Percentiles rank a stretch among this genome's conserved stretches.
These are phyloP conservation scores for Cebidichthys violaceus DNA, from an alignment of 2,113 vertebrate genomes.

Conservation along the genomic window DNA sequence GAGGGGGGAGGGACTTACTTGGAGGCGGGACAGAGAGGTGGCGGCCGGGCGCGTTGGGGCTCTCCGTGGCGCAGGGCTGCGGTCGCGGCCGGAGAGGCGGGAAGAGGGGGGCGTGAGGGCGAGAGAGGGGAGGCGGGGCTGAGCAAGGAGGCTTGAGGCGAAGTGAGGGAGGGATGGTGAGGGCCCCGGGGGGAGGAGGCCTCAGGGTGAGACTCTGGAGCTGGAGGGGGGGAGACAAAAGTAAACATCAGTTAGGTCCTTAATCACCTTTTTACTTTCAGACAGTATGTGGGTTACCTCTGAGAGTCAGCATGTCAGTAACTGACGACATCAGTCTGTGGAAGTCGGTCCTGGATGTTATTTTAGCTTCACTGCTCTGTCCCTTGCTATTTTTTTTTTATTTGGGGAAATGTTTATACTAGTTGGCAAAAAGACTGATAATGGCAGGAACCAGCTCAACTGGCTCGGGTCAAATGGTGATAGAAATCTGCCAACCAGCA, in stretches of 20 bases:
- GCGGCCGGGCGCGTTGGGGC: conserved; percentile 57
- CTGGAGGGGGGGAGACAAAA: conserved; percentile 46
- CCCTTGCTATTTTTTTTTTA: background rate
- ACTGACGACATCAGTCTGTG: background rate
- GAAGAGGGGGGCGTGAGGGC: conserved; percentile 73
- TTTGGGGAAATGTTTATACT: background rate
- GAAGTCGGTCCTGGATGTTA: no score
- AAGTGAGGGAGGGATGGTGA: conserved; percentile 80
- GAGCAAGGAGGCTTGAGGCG: conserved; percentile 72
- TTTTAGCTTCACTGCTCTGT: background rate
- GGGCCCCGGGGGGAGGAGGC: conserved; percentile 74
- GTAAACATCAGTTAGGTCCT: conserved; percentile 15
- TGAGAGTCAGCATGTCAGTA: background rate
- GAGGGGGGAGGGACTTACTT: conserved; percentile 66
- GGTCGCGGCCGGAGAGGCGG: conserved; percentile 78
- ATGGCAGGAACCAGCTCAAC: no score
- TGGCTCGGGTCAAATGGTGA: no score
- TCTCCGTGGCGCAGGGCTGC: conserved; percentile 62
- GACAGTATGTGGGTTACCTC: background rate
- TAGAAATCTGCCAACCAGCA: no score
- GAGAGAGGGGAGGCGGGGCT: conserved; percentile 65
- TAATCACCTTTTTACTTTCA: background rate
- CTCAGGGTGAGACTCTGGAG: conserved; percentile 82
- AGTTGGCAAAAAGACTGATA: no score
- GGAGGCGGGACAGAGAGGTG: conserved; percentile 83